phyloP scores from a whole-genome alignment of 2,888 invertebrate species.

The Clostera curtula region DNA sequence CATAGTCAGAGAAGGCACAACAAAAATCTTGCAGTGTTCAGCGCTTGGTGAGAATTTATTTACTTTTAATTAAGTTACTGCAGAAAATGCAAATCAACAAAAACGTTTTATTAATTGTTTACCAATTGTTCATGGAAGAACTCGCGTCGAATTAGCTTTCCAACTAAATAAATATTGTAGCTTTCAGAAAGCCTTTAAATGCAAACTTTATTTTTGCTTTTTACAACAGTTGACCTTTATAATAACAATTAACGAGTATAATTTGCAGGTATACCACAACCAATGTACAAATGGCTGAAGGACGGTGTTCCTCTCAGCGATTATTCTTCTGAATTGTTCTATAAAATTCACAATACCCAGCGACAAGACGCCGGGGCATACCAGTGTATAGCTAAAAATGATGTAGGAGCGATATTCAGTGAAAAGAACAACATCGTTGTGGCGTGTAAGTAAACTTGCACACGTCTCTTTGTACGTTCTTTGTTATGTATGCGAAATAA shows the following conservation, averaged over 20 bases:
- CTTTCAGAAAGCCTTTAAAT: no score
- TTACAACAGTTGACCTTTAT: no score
- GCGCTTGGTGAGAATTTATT: constrained; percentile 82
- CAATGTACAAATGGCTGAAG: constrained; percentile 94
- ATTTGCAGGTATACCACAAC: constrained; percentile 90
- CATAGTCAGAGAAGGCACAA: constrained; percentile 89
- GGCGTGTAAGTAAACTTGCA: constrained; percentile 85
- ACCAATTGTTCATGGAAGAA: no score
- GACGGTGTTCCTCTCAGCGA: constrained; percentile 87
- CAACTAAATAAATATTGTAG: no score
- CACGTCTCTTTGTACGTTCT: constrained; percentile 24
- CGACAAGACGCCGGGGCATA: constrained; percentile 92
- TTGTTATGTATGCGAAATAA: constrained; percentile 20
- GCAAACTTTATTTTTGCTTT: no score
- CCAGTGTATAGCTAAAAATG: constrained; percentile 93
- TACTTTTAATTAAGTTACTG: neutral
- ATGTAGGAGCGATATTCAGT: constrained; percentile 93
- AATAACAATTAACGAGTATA: no score
- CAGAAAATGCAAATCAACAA: no score
- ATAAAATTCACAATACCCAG: constrained; percentile 87
- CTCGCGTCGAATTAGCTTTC: no score
- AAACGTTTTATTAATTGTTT: no score
- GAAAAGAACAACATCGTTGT: constrained; percentile 92
- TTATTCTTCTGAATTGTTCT: constrained; percentile 87
- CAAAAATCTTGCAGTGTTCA: constrained; percentile 94